Conservation (phyloP, 2,888 invertebrate species). For the Cephus pygmeus region DNA sequence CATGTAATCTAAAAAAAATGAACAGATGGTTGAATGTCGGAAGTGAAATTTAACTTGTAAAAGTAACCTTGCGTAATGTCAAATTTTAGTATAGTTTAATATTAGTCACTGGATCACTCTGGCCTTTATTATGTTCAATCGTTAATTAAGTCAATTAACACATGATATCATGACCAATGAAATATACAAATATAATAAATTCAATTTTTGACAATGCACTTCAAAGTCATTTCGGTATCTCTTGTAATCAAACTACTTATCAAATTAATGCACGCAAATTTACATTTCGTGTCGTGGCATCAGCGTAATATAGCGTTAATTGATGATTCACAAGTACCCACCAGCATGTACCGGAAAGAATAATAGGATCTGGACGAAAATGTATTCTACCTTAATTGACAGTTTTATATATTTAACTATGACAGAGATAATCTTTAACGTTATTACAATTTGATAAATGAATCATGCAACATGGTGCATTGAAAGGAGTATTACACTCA, state of each 20-base stretch:
- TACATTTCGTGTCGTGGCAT: neutral
- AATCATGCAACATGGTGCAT: neutral
- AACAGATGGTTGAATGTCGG: neutral
- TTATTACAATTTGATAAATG: neutral
- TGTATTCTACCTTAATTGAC: neutral
- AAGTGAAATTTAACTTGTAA: neutral
- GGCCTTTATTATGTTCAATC: neutral
- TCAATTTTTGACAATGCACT: neutral
- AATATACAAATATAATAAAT: neutral
- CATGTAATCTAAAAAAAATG: neutral
- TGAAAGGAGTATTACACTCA: neutral
- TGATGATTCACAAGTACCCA: neutral
- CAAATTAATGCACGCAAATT: neutral
- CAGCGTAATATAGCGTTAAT: neutral
- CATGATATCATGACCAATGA: neutral
- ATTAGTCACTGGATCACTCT: neutral
- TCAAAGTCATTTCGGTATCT: neutral
- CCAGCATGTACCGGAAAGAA: neutral
- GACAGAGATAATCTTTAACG: neutral
- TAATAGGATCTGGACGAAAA: neutral
- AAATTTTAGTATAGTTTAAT: neutral
- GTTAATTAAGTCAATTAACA: neutral
- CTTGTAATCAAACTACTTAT: neutral
- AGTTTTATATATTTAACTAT: neutral
- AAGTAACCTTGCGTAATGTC: neutral